Evolutionary conservation across 2,113 vertebrate species (phyloP).

Genomic region (Cercocebus atys): DNA sequence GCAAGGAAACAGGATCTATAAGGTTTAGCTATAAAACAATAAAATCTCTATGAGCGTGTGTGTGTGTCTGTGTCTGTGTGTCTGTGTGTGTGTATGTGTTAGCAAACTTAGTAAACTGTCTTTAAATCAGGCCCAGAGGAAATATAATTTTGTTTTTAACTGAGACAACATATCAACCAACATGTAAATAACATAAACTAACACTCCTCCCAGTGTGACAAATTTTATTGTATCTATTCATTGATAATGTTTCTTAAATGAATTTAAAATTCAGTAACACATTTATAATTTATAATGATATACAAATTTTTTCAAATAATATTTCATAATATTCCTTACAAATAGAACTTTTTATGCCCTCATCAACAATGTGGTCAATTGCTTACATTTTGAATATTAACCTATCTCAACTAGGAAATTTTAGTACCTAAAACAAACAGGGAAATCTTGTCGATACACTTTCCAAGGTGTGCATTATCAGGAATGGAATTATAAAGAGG

Average conservation of each 20-base stretch:
- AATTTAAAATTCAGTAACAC: neutral
- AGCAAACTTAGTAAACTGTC: neutral
- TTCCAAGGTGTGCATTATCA: neutral
- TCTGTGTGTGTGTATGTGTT: neutral
- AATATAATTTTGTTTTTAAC: neutral
- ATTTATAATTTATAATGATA: neutral
- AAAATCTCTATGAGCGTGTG: fast-evolving
- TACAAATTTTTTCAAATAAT: neutral
- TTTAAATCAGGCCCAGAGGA: neutral
- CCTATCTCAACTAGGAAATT: neutral
- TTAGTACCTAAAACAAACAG: neutral
- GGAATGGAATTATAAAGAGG: neutral
- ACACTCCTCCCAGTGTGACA: neutral
- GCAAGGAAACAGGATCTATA: neutral
- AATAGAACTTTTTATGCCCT: neutral
- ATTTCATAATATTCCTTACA: neutral
- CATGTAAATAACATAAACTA: neutral
- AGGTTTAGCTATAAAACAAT: neutral
- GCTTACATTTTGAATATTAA: neutral
- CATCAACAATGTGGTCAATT: neutral
- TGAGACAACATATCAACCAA: neutral
- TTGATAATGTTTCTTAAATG: neutral
- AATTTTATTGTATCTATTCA: neutral
- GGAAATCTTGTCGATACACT: neutral
- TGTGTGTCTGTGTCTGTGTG: neutral